A percentile compares a stretch with the other conserved stretches of the same genome.
Evolutionary conservation across 1,140 invertebrate genomes (phyloP).

Genomic region (Monochamus saltuarius): DNA sequence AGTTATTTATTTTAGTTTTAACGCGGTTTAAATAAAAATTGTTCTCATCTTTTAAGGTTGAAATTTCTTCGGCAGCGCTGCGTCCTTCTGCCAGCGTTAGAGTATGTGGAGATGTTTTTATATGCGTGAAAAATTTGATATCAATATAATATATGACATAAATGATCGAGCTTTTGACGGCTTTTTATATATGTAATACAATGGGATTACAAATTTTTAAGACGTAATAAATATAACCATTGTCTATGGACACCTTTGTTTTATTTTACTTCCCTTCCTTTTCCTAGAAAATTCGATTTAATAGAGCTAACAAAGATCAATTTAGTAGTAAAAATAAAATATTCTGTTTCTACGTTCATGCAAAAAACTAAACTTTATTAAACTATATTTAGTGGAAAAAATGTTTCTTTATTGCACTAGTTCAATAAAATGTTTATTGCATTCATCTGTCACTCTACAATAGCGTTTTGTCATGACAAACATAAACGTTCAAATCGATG

Average conservation of each 20-base stretch:
- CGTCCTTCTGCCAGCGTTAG: constrained; percentile 23
- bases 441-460: no score
- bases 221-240: constrained; percentile 51
- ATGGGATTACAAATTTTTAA: constrained; percentile 51
- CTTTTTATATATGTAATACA: constrained; percentile 53
- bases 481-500: no score
- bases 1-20: constrained; percentile 25
- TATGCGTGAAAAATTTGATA: constrained; percentile 50
- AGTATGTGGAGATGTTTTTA: constrained; percentile 48
- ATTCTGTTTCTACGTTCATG: no score
- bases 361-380: no score
- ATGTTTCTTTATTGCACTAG: no score
- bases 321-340: no score
- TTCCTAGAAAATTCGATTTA: neutral
- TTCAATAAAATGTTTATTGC: no score
- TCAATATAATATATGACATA: constrained; percentile 51
- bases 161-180: constrained; percentile 54
- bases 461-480: no score
- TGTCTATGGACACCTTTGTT: constrained; percentile 35
- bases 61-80: neutral
- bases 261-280: neutral
- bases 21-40: constrained; percentile 7
- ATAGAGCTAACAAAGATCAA: no score
- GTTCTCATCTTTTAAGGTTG: constrained; percentile 8
- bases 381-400: no score